Evolutionary conservation across 2,888 invertebrate genomes (phyloP).

Genomic region (Eupithecia inturbata): DNA sequence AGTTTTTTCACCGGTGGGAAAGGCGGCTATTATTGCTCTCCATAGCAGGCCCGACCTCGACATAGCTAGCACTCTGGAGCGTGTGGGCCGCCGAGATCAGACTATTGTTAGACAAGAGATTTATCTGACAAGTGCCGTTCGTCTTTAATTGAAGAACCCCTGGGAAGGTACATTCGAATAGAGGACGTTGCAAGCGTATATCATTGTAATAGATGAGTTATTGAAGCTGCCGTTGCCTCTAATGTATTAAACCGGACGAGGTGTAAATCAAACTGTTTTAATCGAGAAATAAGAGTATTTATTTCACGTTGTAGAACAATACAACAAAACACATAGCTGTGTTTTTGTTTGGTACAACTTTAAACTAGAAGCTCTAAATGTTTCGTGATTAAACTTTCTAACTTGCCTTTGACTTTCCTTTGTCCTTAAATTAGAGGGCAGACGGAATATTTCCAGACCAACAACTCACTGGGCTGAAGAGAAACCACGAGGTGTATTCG

Average conservation of each 20-base stretch:
- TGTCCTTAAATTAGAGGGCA: constrained; percentile 52
- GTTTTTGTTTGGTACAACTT: background rate
- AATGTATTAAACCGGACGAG: constrained; percentile 17
- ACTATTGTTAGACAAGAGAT: constrained; percentile 53
- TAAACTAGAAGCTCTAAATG: background rate
- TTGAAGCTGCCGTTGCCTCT: constrained; percentile 13
- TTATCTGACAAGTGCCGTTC: constrained; percentile 46
- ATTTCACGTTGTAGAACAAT: background rate
- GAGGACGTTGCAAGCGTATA: constrained; percentile 25
- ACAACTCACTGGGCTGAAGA: constrained; percentile 17
- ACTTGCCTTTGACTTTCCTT: constrained; percentile 40
- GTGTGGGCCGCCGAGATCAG: constrained; percentile 44
- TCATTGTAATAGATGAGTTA: constrained; percentile 27
- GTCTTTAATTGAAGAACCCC: constrained; percentile 49
- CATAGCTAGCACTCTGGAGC: constrained; percentile 48
- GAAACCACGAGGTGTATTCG: constrained; percentile 42
- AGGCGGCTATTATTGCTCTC: constrained; percentile 57
- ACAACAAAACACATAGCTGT: background rate
- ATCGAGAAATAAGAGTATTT: background rate
- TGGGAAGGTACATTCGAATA: constrained; percentile 35
- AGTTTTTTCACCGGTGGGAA: constrained; percentile 67
- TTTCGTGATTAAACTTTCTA: constrained; percentile 17
- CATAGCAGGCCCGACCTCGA: constrained; percentile 53
- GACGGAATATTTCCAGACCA: constrained; percentile 45
- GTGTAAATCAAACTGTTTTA: background rate